A percentile compares a stretch with the other conserved stretches of the same genome.
Conservation (phyloP, 2,113 vertebrate species). For the Guaruba guarouba region DNA sequence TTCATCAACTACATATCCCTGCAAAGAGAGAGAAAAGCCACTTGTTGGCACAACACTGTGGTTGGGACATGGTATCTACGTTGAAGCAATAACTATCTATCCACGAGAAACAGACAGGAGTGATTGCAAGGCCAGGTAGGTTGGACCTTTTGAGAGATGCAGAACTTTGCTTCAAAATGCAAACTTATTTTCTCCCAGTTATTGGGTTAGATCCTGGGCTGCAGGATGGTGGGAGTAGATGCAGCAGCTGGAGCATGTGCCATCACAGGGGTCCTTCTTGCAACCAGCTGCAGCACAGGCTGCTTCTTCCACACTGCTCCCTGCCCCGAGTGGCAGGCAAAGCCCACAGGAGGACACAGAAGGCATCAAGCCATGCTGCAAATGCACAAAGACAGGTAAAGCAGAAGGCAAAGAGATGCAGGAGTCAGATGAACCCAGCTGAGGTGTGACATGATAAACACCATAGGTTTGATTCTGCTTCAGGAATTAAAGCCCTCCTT, state of each 20-base stretch:
- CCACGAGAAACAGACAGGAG: not conserved
- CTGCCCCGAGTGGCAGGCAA: not conserved
- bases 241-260: not conserved
- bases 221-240: not conserved
- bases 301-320: rapidly evolving
- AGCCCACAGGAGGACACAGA: not conserved
- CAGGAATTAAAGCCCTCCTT: not conserved
- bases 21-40: not conserved
- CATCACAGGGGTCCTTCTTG: not conserved
- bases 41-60: not conserved
- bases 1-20: slow-evolving; percentile 81
- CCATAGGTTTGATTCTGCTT: not conserved
- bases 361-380: rapidly evolving
- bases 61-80: not conserved
- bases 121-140: not conserved
- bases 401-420: not conserved
- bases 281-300: not conserved
- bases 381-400: not conserved
- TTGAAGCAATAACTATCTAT: not conserved
- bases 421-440: not conserved
- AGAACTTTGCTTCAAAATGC: not conserved
- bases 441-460: not conserved
- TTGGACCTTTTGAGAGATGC: not conserved
- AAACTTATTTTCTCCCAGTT: not conserved
- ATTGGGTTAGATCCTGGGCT: not conserved